phyloP scores from a whole-genome alignment of 37 sponge, comb jelly and placozoan species.

The Hexactinellida sp. region DNA sequence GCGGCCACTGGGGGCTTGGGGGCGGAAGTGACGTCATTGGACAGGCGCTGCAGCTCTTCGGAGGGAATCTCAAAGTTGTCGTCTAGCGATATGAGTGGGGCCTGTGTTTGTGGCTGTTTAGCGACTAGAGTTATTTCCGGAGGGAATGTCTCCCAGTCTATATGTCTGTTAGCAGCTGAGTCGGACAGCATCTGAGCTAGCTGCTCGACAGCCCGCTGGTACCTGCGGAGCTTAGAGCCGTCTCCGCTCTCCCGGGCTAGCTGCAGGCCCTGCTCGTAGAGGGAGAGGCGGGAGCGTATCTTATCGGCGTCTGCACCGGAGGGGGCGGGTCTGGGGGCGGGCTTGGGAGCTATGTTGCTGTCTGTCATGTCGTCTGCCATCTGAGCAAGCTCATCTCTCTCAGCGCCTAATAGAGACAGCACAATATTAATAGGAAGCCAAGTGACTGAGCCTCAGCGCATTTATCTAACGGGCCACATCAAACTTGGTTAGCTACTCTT shows the following conservation, averaged over 20 bases:
- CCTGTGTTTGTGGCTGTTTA: not conserved
- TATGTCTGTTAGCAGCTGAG: not conserved
- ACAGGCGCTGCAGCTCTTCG: not conserved
- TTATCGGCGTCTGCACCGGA: not conserved
- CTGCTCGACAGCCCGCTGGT: slow-evolving; percentile 39
- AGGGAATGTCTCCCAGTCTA: not conserved
- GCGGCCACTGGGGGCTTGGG: not conserved
- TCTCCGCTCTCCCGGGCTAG: slow-evolving; percentile 52
- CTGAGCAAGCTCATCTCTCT: not conserved
- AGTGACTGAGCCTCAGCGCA: too few species aligned
- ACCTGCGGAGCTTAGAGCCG: slow-evolving; percentile 44
- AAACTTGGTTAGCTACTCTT: too few species aligned
- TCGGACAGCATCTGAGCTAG: slow-evolving; percentile 16
- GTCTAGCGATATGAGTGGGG: not conserved
- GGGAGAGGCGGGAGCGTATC: not conserved
- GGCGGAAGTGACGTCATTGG: not conserved
- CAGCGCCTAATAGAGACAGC: too few species aligned
- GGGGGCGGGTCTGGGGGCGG: not conserved
- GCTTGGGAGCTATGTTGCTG: not conserved
- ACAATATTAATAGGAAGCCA: too few species aligned
- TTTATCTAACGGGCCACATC: too few species aligned
- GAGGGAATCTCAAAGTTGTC: not conserved
- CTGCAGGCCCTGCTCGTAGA: slow-evolving; percentile 20
- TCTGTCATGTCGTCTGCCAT: not conserved
- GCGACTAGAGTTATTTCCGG: not conserved